Base-by-base conservation (phyloP, 2,888 invertebrate genomes). In the Frankliniella intonsa region DNA sequence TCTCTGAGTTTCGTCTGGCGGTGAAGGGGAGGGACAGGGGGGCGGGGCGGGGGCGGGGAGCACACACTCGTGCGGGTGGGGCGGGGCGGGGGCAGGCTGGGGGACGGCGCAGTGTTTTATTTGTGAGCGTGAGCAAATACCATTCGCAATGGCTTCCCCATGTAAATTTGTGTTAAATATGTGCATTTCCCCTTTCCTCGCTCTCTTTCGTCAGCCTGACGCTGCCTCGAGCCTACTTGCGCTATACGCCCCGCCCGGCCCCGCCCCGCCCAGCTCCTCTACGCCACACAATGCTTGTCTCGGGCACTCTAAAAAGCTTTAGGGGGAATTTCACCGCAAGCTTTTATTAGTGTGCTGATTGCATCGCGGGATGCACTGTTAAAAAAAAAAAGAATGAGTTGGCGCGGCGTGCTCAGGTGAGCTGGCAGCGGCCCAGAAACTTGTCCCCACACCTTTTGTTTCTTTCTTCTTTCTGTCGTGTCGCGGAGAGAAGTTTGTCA, bases 41-140 rank as follows among this genome's bases (percentile, higher is more conserved):
- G 19, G 62, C 62, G 3, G 38, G 38, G 17, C 14, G 55, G 55
- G 55, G 55, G 11, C 17, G 51, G 12, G 12, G 12, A 51, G 51
- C 51, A 11, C 51, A 12, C 51, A 12, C 51, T 9, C 51, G 51
- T 51, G 51, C 12, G 51, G 9, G 51, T 51, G 7, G 9, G 51
- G 9, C 10, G 9, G 51, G n/a, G n/a, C 12, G 51, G 10, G 51
- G 9, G 65, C 65, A n/a, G 9, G 65, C 65, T 19, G 9, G 65
- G 19, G 65, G n/a, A 3, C 65, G 69, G 69, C 69, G n/a, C 38
- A 22, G 69, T 22, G 69, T 69, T 69, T 69, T 69, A 69, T 69
- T 69, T 69, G 69, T 22, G 69, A 69, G 69, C 69, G 69, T 69
- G 69, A 69, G 69, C 69, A 22, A 22, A 69, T 69, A 69, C 69